Evolutionary conservation across 2,888 invertebrate species (phyloP).

Genomic region (Micropterix aruncella): DNA sequence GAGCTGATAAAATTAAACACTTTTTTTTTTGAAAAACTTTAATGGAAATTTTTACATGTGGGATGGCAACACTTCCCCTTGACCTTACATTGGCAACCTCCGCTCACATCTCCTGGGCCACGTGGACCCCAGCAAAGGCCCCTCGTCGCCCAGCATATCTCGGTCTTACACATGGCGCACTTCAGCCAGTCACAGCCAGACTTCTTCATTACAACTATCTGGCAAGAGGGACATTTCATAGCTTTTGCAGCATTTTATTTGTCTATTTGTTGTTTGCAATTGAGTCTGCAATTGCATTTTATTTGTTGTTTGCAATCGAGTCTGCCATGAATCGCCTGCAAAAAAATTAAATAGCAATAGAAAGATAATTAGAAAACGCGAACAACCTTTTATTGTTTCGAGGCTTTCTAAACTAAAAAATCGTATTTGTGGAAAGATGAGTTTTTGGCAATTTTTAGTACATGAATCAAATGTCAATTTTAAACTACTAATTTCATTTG

Average conservation of each 20-base stretch:
- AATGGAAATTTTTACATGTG: constrained; percentile 80
- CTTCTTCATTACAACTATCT: constrained; percentile 74
- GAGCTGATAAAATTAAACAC: no score
- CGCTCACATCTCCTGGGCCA: constrained; percentile 70
- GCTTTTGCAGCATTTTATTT: constrained; percentile 59
- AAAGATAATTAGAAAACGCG: neutral
- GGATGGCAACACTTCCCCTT: constrained; percentile 72
- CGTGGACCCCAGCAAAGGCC: constrained; percentile 52
- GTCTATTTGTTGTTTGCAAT: constrained; percentile 62
- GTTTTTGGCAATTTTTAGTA: no score
- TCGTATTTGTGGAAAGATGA: no score
- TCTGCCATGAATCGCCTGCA: constrained; percentile 62
- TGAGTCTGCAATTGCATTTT: constrained; percentile 21
- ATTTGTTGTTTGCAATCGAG: constrained; percentile 74
- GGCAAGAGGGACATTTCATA: constrained; percentile 81
- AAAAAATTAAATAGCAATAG: neutral
- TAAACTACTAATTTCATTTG: no score
- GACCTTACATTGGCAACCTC: constrained; percentile 75
- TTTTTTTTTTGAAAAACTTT: constrained; percentile 13
- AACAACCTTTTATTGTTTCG: no score
- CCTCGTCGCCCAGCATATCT: constrained; percentile 88
- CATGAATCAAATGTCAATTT: no score
- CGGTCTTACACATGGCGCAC: constrained; percentile 85
- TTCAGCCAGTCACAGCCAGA: constrained; percentile 91
- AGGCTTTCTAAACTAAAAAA: no score